Base-by-base conservation (phyloP, 1,140 invertebrate genomes). In the Pogonomyrmex californicus region DNA sequence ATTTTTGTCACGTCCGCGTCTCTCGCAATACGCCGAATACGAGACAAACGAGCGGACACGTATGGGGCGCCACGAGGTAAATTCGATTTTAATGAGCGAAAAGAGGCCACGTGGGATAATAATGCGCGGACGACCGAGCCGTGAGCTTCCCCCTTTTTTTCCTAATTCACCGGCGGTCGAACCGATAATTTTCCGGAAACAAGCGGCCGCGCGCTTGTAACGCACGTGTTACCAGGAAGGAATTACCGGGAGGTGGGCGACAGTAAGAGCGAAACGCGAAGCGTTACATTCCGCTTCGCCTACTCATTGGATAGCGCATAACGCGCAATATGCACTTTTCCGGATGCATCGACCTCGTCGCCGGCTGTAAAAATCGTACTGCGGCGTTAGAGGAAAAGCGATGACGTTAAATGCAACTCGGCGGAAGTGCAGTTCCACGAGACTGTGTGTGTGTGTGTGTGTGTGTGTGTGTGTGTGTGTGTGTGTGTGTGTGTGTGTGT, bases 71-170 rank as follows among this genome's bases (percentile, higher is more conserved):
- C 51, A 77, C 63, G 76, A 86, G 44, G 76, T 86, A 91, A 91
- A 92, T 91, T 91, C 58, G 91, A 88, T 91, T 91, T 90, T 91
- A 92, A 91, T 86, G 91, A 91, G 86, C 70, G 66, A 87, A 87
- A 78, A 75, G 70, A 78, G 86, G 68, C 75, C 88, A 85, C 85
- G 66, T 75, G 65, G 87, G 79, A 90, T 90, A 47, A 75, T 85
- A 90, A 87, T 78, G 81, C 73, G 60, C 63, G 56, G 73, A 81
- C 23, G 86, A 88, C 54, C 68, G 71, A 78, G 23, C 71, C 85
- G 23, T 23, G 33, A 49, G 36, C 47, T 70, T 76, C 41, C 44
- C 38, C 10, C 56, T 62, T 75, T 76, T 82, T 38, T 88, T 87
- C 71, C 70, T 90, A 90, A 91, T 91, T 92, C 33, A 82, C 76